phyloP scores from a whole-genome alignment of 2,888 invertebrate genomes.

The Thera obeliscata region DNA sequence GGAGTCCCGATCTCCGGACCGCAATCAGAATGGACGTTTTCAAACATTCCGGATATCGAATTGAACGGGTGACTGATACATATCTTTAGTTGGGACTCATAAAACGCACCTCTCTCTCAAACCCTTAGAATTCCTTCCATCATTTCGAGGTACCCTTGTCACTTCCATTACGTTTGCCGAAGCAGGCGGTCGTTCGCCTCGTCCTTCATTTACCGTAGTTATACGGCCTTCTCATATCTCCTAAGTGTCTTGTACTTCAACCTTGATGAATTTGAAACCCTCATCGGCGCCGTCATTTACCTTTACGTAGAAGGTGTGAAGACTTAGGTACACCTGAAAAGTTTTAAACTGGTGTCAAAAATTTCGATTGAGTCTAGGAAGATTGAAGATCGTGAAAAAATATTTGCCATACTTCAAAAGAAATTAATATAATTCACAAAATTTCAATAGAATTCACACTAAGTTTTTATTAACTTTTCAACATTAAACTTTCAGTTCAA shows the following conservation, averaged over 20 bases:
- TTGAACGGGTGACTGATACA: constrained; percentile 62
- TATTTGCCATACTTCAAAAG: too few species aligned
- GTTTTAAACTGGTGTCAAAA: background rate
- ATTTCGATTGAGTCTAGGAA: too few species aligned
- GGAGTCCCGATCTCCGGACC: constrained; percentile 28
- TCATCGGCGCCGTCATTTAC: constrained; percentile 41
- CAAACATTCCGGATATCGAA: constrained; percentile 55
- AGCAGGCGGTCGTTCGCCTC: constrained; percentile 66
- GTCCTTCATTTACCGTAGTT: constrained; percentile 78
- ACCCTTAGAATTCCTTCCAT: constrained; percentile 76
- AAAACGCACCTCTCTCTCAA: constrained; percentile 69
- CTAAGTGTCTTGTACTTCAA: constrained; percentile 67
- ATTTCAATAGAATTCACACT: too few species aligned
- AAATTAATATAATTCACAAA: too few species aligned
- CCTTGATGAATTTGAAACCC: constrained; percentile 58
- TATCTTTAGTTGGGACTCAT: constrained; percentile 64
- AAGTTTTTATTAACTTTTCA: too few species aligned
- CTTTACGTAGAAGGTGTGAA: background rate
- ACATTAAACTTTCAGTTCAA: too few species aligned
- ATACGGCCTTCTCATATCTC: constrained; percentile 77
- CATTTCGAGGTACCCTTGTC: constrained; percentile 81
- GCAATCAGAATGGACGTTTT: constrained; percentile 33
- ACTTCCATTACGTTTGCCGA: constrained; percentile 76
- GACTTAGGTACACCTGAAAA: background rate
- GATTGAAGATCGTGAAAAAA: too few species aligned